Evolutionary conservation across 1,140 invertebrate species (phyloP).

Genomic region (Globodera rostochiensis): DNA sequence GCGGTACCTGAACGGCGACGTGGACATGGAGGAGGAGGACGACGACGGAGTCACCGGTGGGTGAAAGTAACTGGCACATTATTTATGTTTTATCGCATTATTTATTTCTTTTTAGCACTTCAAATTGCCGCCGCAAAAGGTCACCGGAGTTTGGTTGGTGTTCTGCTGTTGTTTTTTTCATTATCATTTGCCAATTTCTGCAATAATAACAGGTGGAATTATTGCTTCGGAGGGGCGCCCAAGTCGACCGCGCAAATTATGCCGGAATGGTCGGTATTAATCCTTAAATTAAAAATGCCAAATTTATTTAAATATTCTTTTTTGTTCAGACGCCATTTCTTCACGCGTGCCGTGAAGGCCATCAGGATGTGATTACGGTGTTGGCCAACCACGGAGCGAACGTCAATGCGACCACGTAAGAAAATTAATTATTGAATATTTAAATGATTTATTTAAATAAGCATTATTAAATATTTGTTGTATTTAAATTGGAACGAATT

Average conservation of each 20-base stretch:
- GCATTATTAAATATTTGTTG: no score
- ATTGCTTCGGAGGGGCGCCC: conserved; percentile 14
- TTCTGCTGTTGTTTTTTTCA: not conserved
- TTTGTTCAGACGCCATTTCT: conserved; percentile 17
- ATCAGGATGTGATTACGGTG: conserved; percentile 27
- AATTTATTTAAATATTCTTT: conserved; percentile 3
- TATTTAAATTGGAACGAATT: no score
- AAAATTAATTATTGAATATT: no score
- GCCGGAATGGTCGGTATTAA: conserved; percentile 23
- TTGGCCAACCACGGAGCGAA: conserved; percentile 27
- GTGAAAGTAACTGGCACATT: no score
- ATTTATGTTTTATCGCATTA: no score
- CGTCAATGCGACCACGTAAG: conserved; percentile 1
- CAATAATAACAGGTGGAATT: conserved; percentile 17
- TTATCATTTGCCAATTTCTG: not conserved
- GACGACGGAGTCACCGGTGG: conserved; percentile 36
- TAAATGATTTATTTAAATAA: no score
- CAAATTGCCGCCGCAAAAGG: conserved; percentile 39
- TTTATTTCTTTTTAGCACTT: conserved; percentile 19
- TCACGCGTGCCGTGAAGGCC: conserved; percentile 28
- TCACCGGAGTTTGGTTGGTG: conserved; percentile 25
- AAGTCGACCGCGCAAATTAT: conserved; percentile 23
- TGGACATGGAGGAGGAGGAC: conserved; percentile 28
- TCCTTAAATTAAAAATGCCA: not conserved
- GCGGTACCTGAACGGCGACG: conserved; percentile 27